Evolutionary conservation across 2,113 vertebrate species (phyloP), one percentile per base, ranked within the genome.

Genomic region (Mormyrus iriodes): DNA sequence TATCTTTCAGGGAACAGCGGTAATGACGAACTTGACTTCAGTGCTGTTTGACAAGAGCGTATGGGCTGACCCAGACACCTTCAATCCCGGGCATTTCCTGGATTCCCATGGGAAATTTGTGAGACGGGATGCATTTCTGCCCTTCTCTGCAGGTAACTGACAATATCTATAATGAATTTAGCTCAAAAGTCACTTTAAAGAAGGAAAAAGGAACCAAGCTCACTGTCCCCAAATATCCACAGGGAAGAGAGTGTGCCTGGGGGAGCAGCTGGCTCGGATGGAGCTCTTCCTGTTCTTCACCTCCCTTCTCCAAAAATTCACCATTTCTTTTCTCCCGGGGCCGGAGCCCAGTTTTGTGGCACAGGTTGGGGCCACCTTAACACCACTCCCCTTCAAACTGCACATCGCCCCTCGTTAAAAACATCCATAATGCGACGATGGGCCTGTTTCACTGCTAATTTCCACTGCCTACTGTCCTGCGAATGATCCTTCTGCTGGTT

Each of bases 41-140:
- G 95, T 97, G 87, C 95, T 97, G 92, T 95, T 92, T 1, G 97
- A 98, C 93, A 95, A 96, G 27, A 90, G 91, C 0, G 96, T 96
- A 90, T 98, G 97, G 96, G 95, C 93, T 69, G 97, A 95, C 15
- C 96, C 97, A 0, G 91, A 97, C 87, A 93, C 85, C 0, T 98
- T 98, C 93, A 98, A 97, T 90, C 97, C 97, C 0, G 95, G 94
- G 51, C 97, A 98, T 91, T 98, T 98, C 91, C 93, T 98, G 94
- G 96, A 98, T 90, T 91, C 92, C 83, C 93, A 97, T 4, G 96
- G 97, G 83, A 94, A 94, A 88, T 97, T 98, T 91, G 94, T 94
- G 88, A 96, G 93, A 90, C 94, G 90, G 85, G 97, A 97, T 0
- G 93, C 96, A 89, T 98, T 98, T 91, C 89, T 98, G 87, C 96